Evolutionary conservation across 2,113 vertebrate species (phyloP).

Genomic region (Pitta sordida): DNA sequence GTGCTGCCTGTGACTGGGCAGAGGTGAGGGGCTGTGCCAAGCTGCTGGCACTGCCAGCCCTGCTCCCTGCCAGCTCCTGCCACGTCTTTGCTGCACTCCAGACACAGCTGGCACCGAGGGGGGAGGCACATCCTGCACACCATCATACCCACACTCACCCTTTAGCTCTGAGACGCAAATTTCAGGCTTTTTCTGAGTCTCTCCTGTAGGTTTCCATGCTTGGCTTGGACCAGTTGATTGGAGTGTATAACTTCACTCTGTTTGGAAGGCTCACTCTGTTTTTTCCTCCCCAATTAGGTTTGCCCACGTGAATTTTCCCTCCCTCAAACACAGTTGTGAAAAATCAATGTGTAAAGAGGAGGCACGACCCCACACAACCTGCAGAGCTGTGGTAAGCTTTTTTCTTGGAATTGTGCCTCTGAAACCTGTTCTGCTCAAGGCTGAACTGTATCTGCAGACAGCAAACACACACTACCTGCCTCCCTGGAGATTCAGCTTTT

Average conservation of each 20-base stretch:
- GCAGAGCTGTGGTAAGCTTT: background rate
- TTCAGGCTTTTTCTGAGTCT: background rate
- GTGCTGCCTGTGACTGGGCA: background rate
- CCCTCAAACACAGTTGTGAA: accelerated
- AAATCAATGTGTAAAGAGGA: background rate
- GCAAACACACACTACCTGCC: background rate
- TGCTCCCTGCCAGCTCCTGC: background rate
- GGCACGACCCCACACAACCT: background rate
- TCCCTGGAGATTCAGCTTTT: background rate
- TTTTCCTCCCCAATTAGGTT: background rate
- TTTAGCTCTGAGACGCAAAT: too few species aligned
- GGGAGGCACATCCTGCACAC: background rate
- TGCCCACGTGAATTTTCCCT: background rate
- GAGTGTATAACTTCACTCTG: background rate
- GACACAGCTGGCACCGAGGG: background rate
- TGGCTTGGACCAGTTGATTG: background rate
- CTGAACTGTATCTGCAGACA: background rate
- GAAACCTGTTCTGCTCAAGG: background rate
- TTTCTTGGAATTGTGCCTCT: background rate
- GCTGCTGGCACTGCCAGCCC: background rate
- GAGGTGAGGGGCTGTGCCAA: background rate
- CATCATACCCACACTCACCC: accelerated
- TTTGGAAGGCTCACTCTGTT: background rate
- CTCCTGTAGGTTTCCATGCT: background rate
- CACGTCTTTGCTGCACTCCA: background rate